Evolutionary conservation across 2,113 vertebrate species (phyloP).

Genomic region (Cyprinodon tularosa): DNA sequence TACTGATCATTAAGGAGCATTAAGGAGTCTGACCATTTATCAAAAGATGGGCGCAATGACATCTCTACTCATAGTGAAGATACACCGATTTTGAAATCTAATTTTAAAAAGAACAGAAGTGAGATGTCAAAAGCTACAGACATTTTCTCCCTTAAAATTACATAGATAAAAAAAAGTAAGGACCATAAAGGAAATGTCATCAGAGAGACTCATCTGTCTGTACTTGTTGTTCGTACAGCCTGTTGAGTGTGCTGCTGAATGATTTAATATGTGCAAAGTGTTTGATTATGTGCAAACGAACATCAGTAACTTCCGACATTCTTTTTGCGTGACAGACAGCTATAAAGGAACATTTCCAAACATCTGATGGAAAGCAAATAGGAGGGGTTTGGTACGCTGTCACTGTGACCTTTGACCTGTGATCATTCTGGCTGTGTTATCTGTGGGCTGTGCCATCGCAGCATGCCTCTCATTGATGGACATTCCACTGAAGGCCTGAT

Average conservation of each 20-base stretch:
- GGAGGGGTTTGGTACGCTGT: constrained; percentile 13
- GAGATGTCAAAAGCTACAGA: constrained; percentile 25
- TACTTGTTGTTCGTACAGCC: constrained; percentile 48
- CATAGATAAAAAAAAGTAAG: constrained; percentile 4
- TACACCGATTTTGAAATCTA: constrained; percentile 1
- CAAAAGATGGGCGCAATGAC: constrained; percentile 19
- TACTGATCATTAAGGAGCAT: constrained; percentile 14
- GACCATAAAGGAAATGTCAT: constrained; percentile 41
- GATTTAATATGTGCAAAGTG: constrained; percentile 25
- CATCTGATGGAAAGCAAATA: constrained; percentile 48
- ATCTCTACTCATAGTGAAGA: not conserved
- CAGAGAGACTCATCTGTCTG: constrained; percentile 47
- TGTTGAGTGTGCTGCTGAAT: constrained; percentile 46
- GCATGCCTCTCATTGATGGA: not conserved
- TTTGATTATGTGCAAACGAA: constrained; percentile 40
- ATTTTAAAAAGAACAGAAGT: constrained; percentile 13
- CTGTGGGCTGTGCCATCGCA: not conserved
- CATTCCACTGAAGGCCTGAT: not conserved
- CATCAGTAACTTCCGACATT: constrained; percentile 33
- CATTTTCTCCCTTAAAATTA: constrained; percentile 15
- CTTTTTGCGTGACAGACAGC: not conserved
- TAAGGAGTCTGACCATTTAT: constrained; percentile 10
- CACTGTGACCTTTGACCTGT: constrained; percentile 33
- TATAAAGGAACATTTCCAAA: constrained; percentile 37
- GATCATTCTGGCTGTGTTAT: constrained; percentile 20